phyloP scores from a whole-genome alignment of 2,888 invertebrate genomes.

The Clusia tigrina region DNA sequence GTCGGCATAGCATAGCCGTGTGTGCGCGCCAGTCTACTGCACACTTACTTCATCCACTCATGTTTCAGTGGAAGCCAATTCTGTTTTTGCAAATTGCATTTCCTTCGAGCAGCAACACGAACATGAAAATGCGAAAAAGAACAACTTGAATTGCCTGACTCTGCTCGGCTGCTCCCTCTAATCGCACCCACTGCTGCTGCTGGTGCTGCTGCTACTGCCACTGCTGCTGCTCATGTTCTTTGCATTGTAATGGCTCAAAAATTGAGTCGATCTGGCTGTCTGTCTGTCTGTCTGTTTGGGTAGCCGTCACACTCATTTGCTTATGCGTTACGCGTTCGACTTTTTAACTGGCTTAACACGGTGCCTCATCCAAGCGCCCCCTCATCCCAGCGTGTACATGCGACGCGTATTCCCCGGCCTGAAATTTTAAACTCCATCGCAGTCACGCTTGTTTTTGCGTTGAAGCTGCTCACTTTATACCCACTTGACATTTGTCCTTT shows the following conservation, averaged over 20 bases:
- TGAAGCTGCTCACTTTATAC: neutral
- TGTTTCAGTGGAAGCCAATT: neutral
- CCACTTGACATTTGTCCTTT: neutral
- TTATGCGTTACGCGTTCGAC: neutral
- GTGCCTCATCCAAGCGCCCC: neutral
- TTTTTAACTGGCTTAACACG: neutral
- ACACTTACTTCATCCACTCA: neutral
- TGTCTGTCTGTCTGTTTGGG: neutral
- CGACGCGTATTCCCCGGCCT: no score
- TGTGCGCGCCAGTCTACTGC: no score
- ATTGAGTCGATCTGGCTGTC: neutral
- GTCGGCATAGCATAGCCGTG: no score
- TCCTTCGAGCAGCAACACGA: no score
- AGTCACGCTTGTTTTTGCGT: neutral
- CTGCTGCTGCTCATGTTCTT: neutral
- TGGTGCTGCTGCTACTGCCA: neutral
- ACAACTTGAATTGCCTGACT: no score
- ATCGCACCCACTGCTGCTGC: no score
- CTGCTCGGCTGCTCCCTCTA: no score
- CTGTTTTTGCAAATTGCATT: neutral
- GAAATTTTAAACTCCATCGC: neutral
- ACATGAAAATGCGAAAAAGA: no score
- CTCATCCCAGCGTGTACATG: no score
- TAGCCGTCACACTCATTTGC: neutral
- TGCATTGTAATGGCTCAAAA: conserved; percentile 4